phyloP scores from a whole-genome alignment of 1,140 invertebrate genomes.

The Cyrtorhinus lividipennis region DNA sequence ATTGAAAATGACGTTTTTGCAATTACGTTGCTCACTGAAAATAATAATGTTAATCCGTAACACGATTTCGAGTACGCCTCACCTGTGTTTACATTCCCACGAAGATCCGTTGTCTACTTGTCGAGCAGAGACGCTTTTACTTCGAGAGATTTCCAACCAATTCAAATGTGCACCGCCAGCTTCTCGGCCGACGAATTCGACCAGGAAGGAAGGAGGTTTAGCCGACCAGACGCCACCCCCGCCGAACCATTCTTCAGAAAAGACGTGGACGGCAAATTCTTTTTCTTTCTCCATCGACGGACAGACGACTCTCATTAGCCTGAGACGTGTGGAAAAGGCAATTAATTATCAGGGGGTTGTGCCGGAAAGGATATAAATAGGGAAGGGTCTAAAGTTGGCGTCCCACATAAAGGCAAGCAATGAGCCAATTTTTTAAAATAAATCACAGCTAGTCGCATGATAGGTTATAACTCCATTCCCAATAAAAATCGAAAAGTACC shows the following conservation, averaged over 20 bases:
- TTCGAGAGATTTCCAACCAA: constrained; percentile 65
- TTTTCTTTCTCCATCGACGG: constrained; percentile 48
- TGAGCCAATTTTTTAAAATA: too few relatives aligned
- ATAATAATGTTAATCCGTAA: too few relatives aligned
- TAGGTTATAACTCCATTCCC: too few relatives aligned
- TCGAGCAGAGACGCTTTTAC: constrained; percentile 39
- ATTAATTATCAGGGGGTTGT: too few relatives aligned
- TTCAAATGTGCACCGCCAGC: constrained; percentile 53
- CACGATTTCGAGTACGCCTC: too few relatives aligned
- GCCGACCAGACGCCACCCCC: constrained; percentile 10
- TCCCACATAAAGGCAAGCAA: too few relatives aligned
- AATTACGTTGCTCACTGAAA: too few relatives aligned
- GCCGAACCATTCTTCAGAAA: constrained; percentile 52
- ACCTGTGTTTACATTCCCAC: constrained; percentile 17
- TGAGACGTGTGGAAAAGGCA: constrained; percentile 22
- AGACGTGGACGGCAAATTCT: constrained; percentile 52
- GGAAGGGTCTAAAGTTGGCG: too few relatives aligned
- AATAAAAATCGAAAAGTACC: too few relatives aligned
- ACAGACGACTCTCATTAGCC: constrained; percentile 56
- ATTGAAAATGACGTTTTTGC: too few relatives aligned
- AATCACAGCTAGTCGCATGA: too few relatives aligned
- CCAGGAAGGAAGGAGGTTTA: constrained; percentile 42
- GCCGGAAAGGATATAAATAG: too few relatives aligned
- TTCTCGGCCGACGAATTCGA: constrained; percentile 55
- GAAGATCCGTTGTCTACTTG: background rate